phyloP scores from a whole-genome alignment of 2,113 vertebrate genomes.

The Nannobrachium achirus region DNA sequence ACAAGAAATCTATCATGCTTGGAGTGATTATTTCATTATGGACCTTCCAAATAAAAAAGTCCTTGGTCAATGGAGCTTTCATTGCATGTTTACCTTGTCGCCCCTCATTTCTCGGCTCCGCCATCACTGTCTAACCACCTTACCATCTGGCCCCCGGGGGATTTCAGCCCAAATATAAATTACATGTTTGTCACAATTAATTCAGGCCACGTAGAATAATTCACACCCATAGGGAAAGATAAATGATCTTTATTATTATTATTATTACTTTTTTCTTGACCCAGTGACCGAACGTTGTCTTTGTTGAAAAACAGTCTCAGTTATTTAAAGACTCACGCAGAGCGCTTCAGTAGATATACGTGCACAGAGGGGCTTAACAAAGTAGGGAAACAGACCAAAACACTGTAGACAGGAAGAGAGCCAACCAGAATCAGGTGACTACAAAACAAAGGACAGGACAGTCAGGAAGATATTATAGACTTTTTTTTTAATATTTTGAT shows the following conservation, averaged over 20 bases:
- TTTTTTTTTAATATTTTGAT: too few species aligned
- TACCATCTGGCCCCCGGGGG: slow-evolving; percentile 31
- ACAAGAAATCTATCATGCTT: slow-evolving; percentile 57
- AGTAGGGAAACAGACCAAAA: too few species aligned
- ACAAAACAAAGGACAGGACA: too few species aligned
- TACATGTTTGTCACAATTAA: slow-evolving; percentile 57
- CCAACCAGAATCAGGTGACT: too few species aligned
- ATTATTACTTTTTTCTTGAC: slow-evolving; percentile 16
- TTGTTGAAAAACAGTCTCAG: too few species aligned
- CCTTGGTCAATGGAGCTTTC: slow-evolving; percentile 45
- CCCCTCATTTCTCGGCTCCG: slow-evolving; percentile 46
- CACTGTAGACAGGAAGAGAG: too few species aligned
- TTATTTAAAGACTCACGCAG: too few species aligned
- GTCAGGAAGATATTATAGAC: too few species aligned
- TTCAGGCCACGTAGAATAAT: slow-evolving; percentile 48
- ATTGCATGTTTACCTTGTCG: slow-evolving; percentile 52
- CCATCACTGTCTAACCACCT: slow-evolving; percentile 16
- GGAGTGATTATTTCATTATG: slow-evolving; percentile 67
- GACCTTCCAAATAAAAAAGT: slow-evolving; percentile 49
- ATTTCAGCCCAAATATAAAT: slow-evolving; percentile 50
- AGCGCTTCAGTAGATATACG: too few species aligned
- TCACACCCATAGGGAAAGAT: slow-evolving; percentile 8
- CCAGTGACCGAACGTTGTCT: not conserved
- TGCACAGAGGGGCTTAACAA: too few species aligned
- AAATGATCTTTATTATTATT: slow-evolving; percentile 12